phyloP scores from a whole-genome alignment of 2,113 vertebrate species.

The Mesitornis unicolor region DNA sequence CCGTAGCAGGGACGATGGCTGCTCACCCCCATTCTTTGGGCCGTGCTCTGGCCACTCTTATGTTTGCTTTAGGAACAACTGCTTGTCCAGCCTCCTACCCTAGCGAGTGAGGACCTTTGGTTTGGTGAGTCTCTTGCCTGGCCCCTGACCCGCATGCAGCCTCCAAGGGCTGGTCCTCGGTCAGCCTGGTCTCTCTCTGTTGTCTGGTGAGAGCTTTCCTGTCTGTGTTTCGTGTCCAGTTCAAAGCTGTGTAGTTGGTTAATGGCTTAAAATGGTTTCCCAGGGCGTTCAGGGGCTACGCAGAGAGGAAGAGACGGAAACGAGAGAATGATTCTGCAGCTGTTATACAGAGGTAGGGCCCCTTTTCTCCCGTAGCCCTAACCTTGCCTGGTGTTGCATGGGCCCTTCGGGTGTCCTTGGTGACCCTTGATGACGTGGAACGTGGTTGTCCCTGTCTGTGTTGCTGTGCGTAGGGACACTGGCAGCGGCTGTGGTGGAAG shows the following conservation, averaged over 20 bases:
- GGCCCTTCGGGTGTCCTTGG: background rate
- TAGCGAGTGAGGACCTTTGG: background rate
- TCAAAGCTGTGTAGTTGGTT: slow-evolving; percentile 58
- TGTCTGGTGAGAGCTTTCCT: background rate
- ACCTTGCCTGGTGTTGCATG: slow-evolving; percentile 47
- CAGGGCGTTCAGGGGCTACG: slow-evolving; percentile 96
- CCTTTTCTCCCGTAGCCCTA: slow-evolving; percentile 63
- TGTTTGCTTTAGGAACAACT: background rate
- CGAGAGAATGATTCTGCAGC: slow-evolving; percentile 89
- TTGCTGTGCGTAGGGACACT: background rate
- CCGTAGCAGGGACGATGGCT: background rate
- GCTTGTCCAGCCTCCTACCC: background rate
- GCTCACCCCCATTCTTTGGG: background rate
- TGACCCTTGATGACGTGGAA: background rate
- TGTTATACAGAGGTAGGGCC: slow-evolving; percentile 93
- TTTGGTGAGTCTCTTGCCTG: background rate
- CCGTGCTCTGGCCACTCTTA: background rate
- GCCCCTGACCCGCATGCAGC: background rate
- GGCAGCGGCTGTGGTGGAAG: background rate
- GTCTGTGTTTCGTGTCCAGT: slow-evolving; percentile 25
- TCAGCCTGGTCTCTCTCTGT: background rate
- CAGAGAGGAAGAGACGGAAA: slow-evolving; percentile 95
- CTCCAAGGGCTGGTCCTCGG: background rate
- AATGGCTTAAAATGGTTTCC: slow-evolving; percentile 80
- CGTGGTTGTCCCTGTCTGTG: slow-evolving; percentile 59